phyloP scores from a whole-genome alignment of 2,888 invertebrate species.

The Phalangium opilio region DNA sequence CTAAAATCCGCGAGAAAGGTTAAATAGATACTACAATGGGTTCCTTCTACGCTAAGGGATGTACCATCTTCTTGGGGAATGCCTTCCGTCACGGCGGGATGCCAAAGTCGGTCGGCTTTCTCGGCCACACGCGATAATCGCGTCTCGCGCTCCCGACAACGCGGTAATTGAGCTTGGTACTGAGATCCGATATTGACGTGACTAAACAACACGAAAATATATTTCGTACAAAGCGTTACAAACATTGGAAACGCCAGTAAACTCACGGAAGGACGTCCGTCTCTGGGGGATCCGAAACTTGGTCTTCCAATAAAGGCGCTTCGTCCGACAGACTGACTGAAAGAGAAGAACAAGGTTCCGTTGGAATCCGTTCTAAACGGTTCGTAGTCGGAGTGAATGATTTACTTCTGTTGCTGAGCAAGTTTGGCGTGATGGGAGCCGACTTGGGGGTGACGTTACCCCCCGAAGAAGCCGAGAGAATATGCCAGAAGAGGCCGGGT shows the following conservation, averaged over 20 bases:
- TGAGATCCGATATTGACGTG: slow-evolving; percentile 74
- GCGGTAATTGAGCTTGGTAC: slow-evolving; percentile 67
- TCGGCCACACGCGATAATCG: too few relatives aligned
- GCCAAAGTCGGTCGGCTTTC: slow-evolving; percentile 50
- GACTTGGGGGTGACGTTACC: slow-evolving; percentile 26
- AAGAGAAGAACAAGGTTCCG: too few relatives aligned
- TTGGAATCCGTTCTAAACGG: too few relatives aligned
- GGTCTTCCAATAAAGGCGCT: slow-evolving; percentile 20
- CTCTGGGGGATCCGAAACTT: slow-evolving; percentile 29
- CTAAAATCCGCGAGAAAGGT: too few relatives aligned
- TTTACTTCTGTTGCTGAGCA: slow-evolving; percentile 10
- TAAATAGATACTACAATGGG: too few relatives aligned
- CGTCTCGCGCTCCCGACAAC: too few relatives aligned
- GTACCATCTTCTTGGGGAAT: slow-evolving; percentile 59
- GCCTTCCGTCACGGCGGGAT: slow-evolving; percentile 56
- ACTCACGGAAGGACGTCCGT: slow-evolving; percentile 33
- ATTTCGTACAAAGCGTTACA: too few relatives aligned
- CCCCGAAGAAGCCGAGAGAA: slow-evolving; percentile 20
- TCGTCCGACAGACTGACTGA: slow-evolving; percentile 7
- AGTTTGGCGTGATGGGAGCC: slow-evolving; percentile 25
- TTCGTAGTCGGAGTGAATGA: too few relatives aligned
- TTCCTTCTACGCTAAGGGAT: too few relatives aligned
- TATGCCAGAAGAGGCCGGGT: slow-evolving; percentile 57
- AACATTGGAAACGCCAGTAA: too few relatives aligned
- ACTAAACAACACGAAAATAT: slow-evolving; percentile 12